Evolutionary conservation across 2,113 vertebrate genomes (phyloP).

Genomic region (Hassar affinis): DNA sequence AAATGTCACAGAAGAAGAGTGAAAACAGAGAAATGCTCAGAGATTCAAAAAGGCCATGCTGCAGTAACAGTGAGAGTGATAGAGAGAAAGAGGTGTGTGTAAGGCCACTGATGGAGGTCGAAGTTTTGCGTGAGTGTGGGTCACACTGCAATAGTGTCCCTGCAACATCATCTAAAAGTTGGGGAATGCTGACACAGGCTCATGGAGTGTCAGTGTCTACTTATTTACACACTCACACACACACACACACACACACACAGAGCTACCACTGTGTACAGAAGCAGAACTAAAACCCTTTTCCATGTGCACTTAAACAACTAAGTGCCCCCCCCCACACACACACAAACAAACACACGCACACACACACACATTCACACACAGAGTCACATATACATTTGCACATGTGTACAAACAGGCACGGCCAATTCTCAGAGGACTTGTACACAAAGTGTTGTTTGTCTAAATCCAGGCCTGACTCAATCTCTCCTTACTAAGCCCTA

Average conservation of each 20-base stretch:
- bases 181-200: not conserved
- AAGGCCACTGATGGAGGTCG: constrained; percentile 33
- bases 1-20: constrained; percentile 27
- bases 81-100: constrained; percentile 15
- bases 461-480: constrained; percentile 43
- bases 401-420: constrained; percentile 4
- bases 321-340: too few relatives aligned
- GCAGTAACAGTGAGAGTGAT: constrained; percentile 2
- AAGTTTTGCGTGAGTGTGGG: constrained; percentile 5
- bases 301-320: not conserved
- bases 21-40: constrained; percentile 18
- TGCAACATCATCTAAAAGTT: constrained; percentile 7
- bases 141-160: constrained; percentile 2
- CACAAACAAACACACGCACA: not conserved
- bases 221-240: not conserved
- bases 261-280: not conserved
- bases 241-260: constrained; percentile 16
- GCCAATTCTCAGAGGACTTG: constrained; percentile 16
- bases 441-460: constrained; percentile 37
- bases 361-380: constrained; percentile 3
- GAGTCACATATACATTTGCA: constrained; percentile 16
- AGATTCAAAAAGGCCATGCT: constrained; percentile 36
- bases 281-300: not conserved
- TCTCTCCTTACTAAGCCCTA: constrained; percentile 40
- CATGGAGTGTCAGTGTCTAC: constrained; percentile 24